Base-by-base conservation (phyloP, 2,113 vertebrate species). In the Burhinus oedicnemus region DNA sequence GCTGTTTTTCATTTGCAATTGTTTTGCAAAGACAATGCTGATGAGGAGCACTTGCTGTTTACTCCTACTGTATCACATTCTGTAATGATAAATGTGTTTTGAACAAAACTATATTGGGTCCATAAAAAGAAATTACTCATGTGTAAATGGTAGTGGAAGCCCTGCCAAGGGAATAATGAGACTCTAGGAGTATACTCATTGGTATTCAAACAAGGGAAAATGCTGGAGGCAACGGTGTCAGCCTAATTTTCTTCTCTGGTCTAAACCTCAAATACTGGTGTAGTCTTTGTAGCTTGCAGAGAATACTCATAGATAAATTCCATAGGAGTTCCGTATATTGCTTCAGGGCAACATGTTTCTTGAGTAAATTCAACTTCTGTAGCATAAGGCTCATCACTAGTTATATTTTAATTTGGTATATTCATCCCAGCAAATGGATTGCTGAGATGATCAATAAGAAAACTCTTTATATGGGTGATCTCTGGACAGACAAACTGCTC, bases 101-200 rank as follows among this genome's bases (percentile, higher is more conserved):
- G 91, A 96, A 95, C 83, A 91, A 95, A 92, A 79, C 3, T 2
- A 93, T 95, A 93, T 84, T 92, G 55, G 57, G 57, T 87, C 90
- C 61, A 93, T 95, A 96, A 95, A 96, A 95, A 94, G 80, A 95
- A 97, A 97, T 97, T 97, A 94, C 88, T 96, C 80, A 87, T 84
- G 86, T 87, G 83, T 90, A 92, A 97, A 91, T 90, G 69, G 83
- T 93, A 95, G 89, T 75, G 61, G 74, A 95, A 94, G 44, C 30
- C 70, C 87, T 96, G 89, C 69, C 95, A 96, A 92, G 83, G 77
- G 83, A 92, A 89, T 96, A 97, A 96, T 95, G 87, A 91, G 44
- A 79, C 49, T 92, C 72, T 47, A 40, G 57, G 69, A 89, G 16
- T 57, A 13, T 82, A 69, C 30, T 92, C 72, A 89, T 93, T 95